Percentiles rank a stretch among this genome's conserved stretches.
phyloP scores from a whole-genome alignment of 2,797 vertebrate species.

The Takifugu ocellatus region DNA sequence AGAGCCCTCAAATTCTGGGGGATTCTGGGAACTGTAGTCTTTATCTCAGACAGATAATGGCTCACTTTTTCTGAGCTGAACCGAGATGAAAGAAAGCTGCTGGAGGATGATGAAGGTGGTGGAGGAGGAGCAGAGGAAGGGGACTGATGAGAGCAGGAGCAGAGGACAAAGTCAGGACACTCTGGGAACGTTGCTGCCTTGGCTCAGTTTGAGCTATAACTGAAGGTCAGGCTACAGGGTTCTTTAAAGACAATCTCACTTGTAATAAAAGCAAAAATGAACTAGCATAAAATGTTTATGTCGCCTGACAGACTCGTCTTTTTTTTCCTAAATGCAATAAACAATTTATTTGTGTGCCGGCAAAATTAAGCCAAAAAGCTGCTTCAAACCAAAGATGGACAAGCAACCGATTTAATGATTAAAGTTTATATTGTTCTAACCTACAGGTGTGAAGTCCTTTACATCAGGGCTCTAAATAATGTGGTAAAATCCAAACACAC shows the following conservation, averaged over 20 bases:
- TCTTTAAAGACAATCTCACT: too few relatives aligned
- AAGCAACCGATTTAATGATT: too few relatives aligned
- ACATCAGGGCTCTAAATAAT: too few relatives aligned
- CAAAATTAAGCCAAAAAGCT: too few relatives aligned
- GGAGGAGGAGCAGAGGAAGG: slow-evolving; percentile 47
- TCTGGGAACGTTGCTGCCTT: background rate
- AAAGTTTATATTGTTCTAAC: too few relatives aligned
- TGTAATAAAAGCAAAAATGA: too few relatives aligned
- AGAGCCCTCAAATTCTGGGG: slow-evolving; percentile 87
- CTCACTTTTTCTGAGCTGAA: slow-evolving; percentile 89
- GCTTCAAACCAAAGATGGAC: too few relatives aligned
- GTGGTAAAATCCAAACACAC: slow-evolving; percentile 14
- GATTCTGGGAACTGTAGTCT: slow-evolving; percentile 90
- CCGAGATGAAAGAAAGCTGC: slow-evolving; percentile 81
- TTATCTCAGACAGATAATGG: slow-evolving; percentile 94
- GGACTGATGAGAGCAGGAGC: slow-evolving; percentile 39
- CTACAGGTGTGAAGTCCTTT: too few relatives aligned
- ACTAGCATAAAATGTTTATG: too few relatives aligned
- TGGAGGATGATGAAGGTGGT: slow-evolving; percentile 54
- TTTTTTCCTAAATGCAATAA: background rate
- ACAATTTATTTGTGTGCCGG: background rate
- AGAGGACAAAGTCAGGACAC: slow-evolving; percentile 43
- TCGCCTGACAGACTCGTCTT: too few relatives aligned
- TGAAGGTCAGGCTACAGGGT: too few relatives aligned
- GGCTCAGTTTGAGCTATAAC: background rate